Evolutionary conservation across 2,888 invertebrate genomes (phyloP).

Genomic region (Cremastinae sp.): DNA sequence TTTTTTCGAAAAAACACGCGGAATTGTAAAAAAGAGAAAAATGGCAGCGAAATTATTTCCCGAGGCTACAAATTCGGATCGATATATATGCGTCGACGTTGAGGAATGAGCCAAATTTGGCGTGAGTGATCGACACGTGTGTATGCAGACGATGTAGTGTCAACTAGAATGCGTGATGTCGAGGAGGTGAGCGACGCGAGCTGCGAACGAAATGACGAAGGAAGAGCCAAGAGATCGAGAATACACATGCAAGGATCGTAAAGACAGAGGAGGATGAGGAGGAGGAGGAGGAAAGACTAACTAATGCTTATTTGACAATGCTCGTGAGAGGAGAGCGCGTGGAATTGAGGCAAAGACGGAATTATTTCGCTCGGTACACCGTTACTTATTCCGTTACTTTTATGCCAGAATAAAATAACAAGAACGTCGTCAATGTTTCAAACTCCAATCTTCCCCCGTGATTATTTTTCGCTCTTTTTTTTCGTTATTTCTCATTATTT

Average conservation of each 20-base stretch:
- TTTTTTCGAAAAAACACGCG: too few species aligned
- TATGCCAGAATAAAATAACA: slow-evolving; percentile 24
- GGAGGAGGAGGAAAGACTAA: not conserved
- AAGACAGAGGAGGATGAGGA: not conserved
- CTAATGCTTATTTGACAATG: slow-evolving; percentile 39
- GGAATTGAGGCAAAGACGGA: slow-evolving; percentile 13
- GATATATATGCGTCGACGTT: too few species aligned
- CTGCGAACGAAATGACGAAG: too few species aligned
- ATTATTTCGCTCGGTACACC: not conserved
- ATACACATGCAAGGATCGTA: not conserved
- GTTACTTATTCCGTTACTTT: slow-evolving; percentile 11
- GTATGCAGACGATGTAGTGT: too few species aligned
- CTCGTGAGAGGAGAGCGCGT: slow-evolving; percentile 8
- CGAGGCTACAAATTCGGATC: too few species aligned
- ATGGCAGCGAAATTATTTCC: too few species aligned
- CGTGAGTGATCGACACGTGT: too few species aligned
- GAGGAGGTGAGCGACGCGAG: too few species aligned
- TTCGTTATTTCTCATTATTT: slow-evolving; percentile 19
- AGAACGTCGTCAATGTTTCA: slow-evolving; percentile 52
- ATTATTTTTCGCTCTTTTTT: not conserved
- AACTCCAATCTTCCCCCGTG: slow-evolving; percentile 19
- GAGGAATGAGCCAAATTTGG: too few species aligned
- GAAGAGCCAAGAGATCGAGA: not conserved
- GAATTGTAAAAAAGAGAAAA: too few species aligned
- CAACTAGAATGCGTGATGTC: too few species aligned